phyloP scores from a whole-genome alignment of 1,140 invertebrate species.

The Philopotamus ludificatus region DNA sequence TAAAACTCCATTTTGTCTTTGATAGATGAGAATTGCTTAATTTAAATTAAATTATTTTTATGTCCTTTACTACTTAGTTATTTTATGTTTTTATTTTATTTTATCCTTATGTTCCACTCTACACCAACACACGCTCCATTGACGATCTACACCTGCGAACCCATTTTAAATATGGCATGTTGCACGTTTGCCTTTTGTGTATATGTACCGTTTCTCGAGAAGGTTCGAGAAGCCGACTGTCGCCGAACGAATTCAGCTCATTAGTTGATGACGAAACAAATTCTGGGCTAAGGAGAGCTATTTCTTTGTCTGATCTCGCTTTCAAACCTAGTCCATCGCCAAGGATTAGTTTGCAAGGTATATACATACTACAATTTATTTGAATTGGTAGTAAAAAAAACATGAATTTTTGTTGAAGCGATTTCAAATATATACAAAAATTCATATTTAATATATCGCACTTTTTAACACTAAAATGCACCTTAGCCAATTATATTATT shows the following conservation, averaged over 20 bases:
- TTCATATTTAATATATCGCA: not conserved
- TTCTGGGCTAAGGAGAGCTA: constrained; percentile 51
- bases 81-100: constrained; percentile 21
- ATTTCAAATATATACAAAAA: not conserved
- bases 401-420: not conserved
- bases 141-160: constrained; percentile 1
- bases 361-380: constrained; percentile 26
- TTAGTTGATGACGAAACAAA: constrained; percentile 47
- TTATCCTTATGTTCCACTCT: constrained; percentile 14
- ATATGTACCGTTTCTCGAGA: constrained; percentile 28
- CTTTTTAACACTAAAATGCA: no score
- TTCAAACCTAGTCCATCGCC: constrained; percentile 55
- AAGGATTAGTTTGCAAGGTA: constrained; percentile 54
- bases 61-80: no score
- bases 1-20: no score
- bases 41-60: no score
- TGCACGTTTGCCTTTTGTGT: constrained; percentile 33
- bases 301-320: constrained; percentile 54
- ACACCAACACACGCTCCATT: constrained; percentile 3
- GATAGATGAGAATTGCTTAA: no score
- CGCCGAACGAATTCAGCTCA: constrained; percentile 36
- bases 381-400: no score
- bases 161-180: constrained; percentile 24
- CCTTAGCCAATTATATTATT: no score
- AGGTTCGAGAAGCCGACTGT: constrained; percentile 34